phyloP scores from a whole-genome alignment of 2,113 vertebrate genomes.

The Hystrix cristata region DNA sequence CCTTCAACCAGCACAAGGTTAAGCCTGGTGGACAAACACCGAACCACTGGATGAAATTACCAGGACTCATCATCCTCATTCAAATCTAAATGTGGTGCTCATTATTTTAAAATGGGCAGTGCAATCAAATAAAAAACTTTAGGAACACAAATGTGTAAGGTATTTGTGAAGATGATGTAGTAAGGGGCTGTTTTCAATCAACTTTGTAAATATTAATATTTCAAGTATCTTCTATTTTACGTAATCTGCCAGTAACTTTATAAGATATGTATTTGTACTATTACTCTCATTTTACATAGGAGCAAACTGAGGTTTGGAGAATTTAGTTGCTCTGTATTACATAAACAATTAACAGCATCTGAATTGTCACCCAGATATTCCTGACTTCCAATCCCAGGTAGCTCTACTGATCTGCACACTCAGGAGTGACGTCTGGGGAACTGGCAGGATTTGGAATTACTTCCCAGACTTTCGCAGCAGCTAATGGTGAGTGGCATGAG shows the following conservation, averaged over 20 bases:
- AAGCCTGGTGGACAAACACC: background rate
- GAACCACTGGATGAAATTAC: background rate
- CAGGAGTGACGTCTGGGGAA: background rate
- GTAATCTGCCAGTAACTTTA: background rate
- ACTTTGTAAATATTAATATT: background rate
- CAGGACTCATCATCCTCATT: background rate
- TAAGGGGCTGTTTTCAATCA: background rate
- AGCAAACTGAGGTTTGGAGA: background rate
- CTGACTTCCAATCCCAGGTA: background rate
- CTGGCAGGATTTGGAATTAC: background rate
- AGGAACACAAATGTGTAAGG: background rate
- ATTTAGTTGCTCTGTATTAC: background rate
- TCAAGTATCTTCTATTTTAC: background rate
- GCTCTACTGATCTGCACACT: background rate
- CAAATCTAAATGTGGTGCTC: background rate
- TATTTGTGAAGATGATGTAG: background rate
- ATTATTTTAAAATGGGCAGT: background rate
- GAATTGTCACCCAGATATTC: background rate
- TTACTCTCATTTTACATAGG: conserved; percentile 2
- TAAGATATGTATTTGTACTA: background rate
- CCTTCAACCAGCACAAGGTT: too few species aligned
- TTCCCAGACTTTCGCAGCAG: background rate
- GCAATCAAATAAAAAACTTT: background rate
- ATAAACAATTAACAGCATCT: background rate
- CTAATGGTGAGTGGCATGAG: background rate